phyloP scores from a whole-genome alignment of 2,888 invertebrate genomes.

The Hypomecis punctinalis region DNA sequence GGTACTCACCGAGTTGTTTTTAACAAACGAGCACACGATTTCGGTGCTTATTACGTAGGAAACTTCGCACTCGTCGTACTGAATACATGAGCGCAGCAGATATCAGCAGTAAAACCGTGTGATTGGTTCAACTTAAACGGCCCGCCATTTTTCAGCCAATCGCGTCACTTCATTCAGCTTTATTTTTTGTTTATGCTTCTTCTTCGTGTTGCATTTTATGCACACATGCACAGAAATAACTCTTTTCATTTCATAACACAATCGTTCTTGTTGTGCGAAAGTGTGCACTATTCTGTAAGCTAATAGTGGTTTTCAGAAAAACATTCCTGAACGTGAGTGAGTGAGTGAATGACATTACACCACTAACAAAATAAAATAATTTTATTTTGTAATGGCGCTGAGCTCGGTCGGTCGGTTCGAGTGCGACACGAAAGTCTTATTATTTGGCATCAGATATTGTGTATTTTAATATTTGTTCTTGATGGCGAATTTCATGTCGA shows the following conservation, averaged over 20 bases:
- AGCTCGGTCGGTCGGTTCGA: slow-evolving; percentile 53
- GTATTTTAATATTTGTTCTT: slow-evolving; percentile 26
- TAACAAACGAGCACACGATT: slow-evolving; percentile 81
- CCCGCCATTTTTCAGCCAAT: slow-evolving; percentile 77
- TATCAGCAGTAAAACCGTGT: slow-evolving; percentile 62
- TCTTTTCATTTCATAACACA: slow-evolving; percentile 61
- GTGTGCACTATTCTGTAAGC: slow-evolving; percentile 46
- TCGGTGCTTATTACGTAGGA: slow-evolving; percentile 84
- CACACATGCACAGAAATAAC: slow-evolving; percentile 68
- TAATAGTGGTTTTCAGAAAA: slow-evolving; percentile 43
- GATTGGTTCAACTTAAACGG: slow-evolving; percentile 77
- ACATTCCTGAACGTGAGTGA: slow-evolving; percentile 47
- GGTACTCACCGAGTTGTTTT: slow-evolving; percentile 79
- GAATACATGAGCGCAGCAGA: slow-evolving; percentile 70
- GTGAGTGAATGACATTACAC: slow-evolving; percentile 54
- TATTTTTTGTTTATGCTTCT: slow-evolving; percentile 82
- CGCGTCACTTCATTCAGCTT: slow-evolving; percentile 65
- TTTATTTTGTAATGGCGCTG: slow-evolving; percentile 59
- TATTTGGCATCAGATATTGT: slow-evolving; percentile 42
- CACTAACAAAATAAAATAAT: slow-evolving; percentile 42
- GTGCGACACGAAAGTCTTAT: slow-evolving; percentile 41
- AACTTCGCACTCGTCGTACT: slow-evolving; percentile 77
- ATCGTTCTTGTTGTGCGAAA: slow-evolving; percentile 43
- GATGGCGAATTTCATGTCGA: slow-evolving; percentile 5
- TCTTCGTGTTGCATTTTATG: slow-evolving; percentile 63